Conservation (phyloP, 2,113 vertebrate species). For the Cyprinodon variegatus region DNA sequence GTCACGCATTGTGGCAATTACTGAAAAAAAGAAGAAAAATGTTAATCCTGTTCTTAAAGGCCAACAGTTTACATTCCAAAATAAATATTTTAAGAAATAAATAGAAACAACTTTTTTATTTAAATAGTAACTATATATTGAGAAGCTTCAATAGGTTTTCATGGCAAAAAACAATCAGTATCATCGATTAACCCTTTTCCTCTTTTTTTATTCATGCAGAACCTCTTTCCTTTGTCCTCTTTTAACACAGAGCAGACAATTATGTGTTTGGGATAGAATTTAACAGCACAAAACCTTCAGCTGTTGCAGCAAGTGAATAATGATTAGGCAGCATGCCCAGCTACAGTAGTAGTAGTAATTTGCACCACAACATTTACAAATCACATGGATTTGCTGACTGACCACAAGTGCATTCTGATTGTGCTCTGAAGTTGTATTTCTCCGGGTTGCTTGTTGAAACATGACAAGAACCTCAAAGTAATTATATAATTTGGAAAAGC, state of each 20-base stretch:
- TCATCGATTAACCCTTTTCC: background rate
- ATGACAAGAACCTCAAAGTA: too few relatives aligned
- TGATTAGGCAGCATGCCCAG: constrained; percentile 20
- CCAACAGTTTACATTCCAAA: background rate
- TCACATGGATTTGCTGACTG: background rate
- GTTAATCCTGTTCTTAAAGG: background rate
- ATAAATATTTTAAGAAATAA: background rate
- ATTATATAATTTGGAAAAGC: too few relatives aligned
- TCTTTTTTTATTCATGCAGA: background rate
- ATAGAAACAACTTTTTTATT: background rate
- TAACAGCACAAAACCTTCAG: constrained; percentile 26
- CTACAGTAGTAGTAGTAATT: too few relatives aligned
- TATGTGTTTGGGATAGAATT: constrained; percentile 26
- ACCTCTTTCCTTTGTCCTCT: background rate
- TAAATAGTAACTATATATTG: background rate
- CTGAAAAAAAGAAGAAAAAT: constrained; percentile 62
- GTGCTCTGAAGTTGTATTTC: too few relatives aligned
- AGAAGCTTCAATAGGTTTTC: background rate
- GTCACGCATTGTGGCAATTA: constrained; percentile 91
- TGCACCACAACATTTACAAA: too few relatives aligned
- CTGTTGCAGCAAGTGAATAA: constrained; percentile 30
- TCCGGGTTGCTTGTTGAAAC: too few relatives aligned
- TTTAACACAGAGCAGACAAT: constrained; percentile 12
- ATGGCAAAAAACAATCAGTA: too few relatives aligned
- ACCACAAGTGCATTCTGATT: background rate